Percentiles rank a stretch among this genome's conserved stretches.
phyloP scores from a whole-genome alignment of 1,140 invertebrate species.

The Meloidogyne exigua region DNA sequence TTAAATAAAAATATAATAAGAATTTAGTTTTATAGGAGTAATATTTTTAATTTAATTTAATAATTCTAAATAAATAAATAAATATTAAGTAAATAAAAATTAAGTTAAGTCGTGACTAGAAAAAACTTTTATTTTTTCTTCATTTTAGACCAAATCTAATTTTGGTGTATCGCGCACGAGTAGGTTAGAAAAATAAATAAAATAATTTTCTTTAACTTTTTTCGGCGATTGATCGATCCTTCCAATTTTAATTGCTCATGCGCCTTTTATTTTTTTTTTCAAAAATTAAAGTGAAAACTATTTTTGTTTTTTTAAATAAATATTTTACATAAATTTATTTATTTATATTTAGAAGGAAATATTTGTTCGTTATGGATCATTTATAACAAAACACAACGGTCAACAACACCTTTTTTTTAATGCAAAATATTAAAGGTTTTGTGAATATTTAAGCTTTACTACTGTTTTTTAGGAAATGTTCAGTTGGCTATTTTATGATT shows the following conservation, averaged over 20 bases:
- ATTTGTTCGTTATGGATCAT: no score
- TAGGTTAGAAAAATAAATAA: conserved; percentile 3
- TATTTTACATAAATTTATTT: neutral
- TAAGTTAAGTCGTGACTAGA: neutral
- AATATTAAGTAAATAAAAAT: neutral
- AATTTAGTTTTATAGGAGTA: no score
- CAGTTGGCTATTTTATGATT: no score
- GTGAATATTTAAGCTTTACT: no score
- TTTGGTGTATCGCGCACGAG: neutral
- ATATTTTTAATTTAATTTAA: no score
- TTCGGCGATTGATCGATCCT: neutral
- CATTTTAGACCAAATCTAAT: neutral
- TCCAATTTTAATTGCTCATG: neutral
- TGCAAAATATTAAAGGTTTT: no score
- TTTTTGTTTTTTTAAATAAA: neutral
- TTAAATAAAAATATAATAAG: no score
- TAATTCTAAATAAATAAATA: no score
- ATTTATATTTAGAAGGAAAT: no score
- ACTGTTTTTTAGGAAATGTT: no score
- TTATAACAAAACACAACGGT: no score
- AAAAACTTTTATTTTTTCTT: neutral
- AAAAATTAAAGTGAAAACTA: neutral
- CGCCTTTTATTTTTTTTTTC: neutral
- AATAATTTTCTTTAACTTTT: neutral
- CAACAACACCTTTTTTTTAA: no score